Conservation (phyloP, 1,140 invertebrate species). For the Copidosoma floridanum region DNA sequence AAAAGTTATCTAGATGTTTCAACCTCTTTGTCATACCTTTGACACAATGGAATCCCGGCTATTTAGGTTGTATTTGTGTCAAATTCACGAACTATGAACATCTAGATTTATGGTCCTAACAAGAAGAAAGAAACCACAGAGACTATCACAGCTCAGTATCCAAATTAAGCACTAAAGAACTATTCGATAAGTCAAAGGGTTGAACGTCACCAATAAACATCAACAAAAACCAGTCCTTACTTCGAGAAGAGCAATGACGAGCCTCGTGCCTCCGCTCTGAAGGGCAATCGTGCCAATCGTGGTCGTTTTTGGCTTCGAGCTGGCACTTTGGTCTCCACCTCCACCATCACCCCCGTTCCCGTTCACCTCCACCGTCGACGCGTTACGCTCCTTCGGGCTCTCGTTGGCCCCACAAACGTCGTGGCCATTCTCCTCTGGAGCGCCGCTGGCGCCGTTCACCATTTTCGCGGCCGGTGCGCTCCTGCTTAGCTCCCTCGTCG, state of each 20-base stretch:
- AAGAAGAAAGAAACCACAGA: no score
- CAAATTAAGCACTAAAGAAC: no score
- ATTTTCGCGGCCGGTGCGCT: no score
- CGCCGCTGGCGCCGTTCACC: conserved; percentile 46
- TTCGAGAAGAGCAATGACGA: conserved; percentile 86
- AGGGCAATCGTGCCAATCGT: conserved; percentile 91
- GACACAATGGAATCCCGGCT: no score
- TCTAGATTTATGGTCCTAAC: no score
- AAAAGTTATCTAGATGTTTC: no score
- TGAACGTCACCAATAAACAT: background rate
- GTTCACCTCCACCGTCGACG: conserved; percentile 22
- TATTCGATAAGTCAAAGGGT: no score
- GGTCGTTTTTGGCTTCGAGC: conserved; percentile 60
- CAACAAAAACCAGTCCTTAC: conserved; percentile 62
- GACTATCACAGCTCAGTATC: no score
- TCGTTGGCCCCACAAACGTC: conserved; percentile 29
- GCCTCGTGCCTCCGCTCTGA: conserved; percentile 79
- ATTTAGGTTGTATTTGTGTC: no score
- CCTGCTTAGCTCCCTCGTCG: no score
- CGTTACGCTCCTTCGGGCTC: conserved; percentile 30
- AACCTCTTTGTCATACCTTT: no score
- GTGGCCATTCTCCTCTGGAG: conserved; percentile 33
- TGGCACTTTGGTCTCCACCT: background rate
- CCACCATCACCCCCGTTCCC: conserved; percentile 29
- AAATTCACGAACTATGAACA: no score